Evolutionary conservation across 2,888 invertebrate genomes (phyloP), one percentile per base, ranked within the genome.

Genomic region (Herminia tarsipennalis): DNA sequence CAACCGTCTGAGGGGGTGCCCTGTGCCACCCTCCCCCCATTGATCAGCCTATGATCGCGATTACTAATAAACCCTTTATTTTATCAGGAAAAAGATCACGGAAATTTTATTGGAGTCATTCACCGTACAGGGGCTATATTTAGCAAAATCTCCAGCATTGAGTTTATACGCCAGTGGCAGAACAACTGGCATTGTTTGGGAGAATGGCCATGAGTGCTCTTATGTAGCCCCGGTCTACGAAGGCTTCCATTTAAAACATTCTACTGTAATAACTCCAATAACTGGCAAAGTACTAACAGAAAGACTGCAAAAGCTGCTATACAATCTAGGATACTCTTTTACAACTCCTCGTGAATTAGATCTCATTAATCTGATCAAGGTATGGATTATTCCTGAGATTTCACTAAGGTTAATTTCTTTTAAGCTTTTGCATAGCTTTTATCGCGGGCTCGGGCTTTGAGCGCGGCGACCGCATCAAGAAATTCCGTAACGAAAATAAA

Each of bases 301-400:
- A 78, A 95, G 95, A 87, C 93, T 98, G 77, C 96, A 96, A 94
- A 95, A 95, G 86, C 94, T 97, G 91, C 92, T 98, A 66, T 93
- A 94, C 47, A 95, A 95, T 77, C 93, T 96, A 73, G 97, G 97
- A 65, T 97, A 97, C 91, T 95, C 95, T 51, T 97, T 97, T 93
- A 96, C 96, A 67, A 97, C 97, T 81, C 96, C 95, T 30, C 94
- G 94, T 76, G 97, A 98, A 85, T 93, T 94, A 72, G 97, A 98
- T 93, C 95, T 98, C 72, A 95, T 98, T 47, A 94, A 98, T 74
- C 95, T 96, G 84, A 97, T 98, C 82, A 98, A 98, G 93, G 98
- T 97, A 83, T 95, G 95, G 13, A 13, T 6, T 12, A n/a, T n/a
- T n/a, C n/a, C n/a, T n/a, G n/a, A n/a, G n/a, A n/a, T n/a, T n/a